Evolutionary conservation across 2,797 vertebrate species (phyloP).

Genomic region (Premnoplex brunnescens): DNA sequence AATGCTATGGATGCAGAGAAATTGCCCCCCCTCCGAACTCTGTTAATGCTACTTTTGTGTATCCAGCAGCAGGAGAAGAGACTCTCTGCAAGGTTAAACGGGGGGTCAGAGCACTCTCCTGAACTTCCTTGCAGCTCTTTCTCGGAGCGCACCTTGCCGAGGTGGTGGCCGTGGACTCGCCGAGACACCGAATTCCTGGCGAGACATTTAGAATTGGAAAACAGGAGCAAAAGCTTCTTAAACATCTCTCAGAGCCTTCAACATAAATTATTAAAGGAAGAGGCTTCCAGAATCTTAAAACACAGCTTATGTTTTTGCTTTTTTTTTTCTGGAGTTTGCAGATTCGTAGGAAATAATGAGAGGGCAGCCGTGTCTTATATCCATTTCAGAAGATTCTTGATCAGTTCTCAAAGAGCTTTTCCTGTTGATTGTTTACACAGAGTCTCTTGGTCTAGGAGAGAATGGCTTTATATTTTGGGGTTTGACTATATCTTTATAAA

Average conservation of each 20-base stretch:
- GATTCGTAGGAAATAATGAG: constrained; percentile 12
- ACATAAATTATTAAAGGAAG: constrained; percentile 47
- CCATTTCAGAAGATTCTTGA: not conserved
- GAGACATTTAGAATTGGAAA: constrained; percentile 13
- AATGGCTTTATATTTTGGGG: not conserved
- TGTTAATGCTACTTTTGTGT: constrained; percentile 37
- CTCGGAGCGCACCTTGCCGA: constrained; percentile 13
- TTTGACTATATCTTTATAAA: not conserved
- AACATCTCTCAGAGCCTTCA: constrained; percentile 42
- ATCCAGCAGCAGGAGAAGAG: not conserved
- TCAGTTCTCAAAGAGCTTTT: not conserved
- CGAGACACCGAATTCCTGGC: constrained; percentile 12
- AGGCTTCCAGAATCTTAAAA: constrained; percentile 34
- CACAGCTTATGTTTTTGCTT: constrained; percentile 7
- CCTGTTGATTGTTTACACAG: not conserved
- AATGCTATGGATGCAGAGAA: constrained; percentile 6
- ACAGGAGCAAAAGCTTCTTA: constrained; percentile 34
- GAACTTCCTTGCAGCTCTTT: constrained; percentile 17
- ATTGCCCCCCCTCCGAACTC: not conserved
- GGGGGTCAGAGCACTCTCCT: not conserved
- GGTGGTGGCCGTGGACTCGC: not conserved
- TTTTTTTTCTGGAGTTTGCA: constrained; percentile 11
- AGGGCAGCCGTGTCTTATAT: not conserved
- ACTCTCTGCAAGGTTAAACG: constrained; percentile 44
- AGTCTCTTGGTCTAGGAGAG: not conserved